Evolutionary conservation across 2,888 invertebrate species (phyloP), one percentile per base, ranked within the genome.

Genomic region (Pandemis corylana): DNA sequence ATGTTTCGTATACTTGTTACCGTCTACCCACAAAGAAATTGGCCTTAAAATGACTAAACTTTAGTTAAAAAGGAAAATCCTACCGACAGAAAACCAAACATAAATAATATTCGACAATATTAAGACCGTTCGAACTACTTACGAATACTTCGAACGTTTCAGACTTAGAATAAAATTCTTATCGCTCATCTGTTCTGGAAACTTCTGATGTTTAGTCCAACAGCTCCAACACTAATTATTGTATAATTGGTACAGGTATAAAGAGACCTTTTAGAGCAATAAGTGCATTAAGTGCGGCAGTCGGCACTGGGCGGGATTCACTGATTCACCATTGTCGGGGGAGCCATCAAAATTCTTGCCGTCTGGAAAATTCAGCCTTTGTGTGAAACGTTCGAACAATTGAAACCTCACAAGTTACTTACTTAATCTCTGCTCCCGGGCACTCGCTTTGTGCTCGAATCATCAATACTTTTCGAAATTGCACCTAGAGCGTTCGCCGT

Each of bases 331-430:
- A 89, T 89, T 89, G 87, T 89, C 86, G 85, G 83, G 85, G 79
- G 84, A 80, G 83, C 84, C 87, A 84, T 88, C 87, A 86, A 89
- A 89, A 90, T 89, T 90, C 89, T 88, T 90, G 83, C 82, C 83
- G 87, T 86, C 88, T 87, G 89, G 87, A 88, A 90, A 88, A 87
- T 90, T 87, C 78, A 83, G 85, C 87, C 87, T 89, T 91, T 90
- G 89, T 89, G 84, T 77, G 78, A 83, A 85, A 86, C 81, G 82
- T 82, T 81, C 85, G 87, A 86, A 86, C 85, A 85, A 79, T 82
- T 72, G 89, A 90, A 91, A 87, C 87, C 89, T 80, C 83, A 82
- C 86, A 90, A 91, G 90, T 91, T 88, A 88, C 87, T 87, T 84
- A 84, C 87, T 90, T 91, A 90, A 91, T 92, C 89, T 89, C 86